Evolutionary conservation across 2,113 vertebrate species (phyloP).

Genomic region (Galeopterus variegatus): DNA sequence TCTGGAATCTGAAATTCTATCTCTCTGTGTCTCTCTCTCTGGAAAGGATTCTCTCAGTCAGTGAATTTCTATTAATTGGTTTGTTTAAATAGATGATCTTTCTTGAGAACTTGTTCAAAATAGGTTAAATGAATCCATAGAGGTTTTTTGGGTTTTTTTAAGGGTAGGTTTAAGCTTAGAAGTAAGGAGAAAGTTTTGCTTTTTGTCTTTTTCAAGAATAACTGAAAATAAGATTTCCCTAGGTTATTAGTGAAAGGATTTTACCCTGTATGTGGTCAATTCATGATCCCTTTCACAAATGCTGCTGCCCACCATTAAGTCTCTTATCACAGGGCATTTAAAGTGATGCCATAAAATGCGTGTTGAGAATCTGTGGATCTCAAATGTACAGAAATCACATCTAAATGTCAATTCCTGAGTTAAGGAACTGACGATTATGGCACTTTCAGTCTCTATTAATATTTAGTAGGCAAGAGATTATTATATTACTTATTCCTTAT

Average conservation of each 20-base stretch:
- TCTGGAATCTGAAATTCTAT: conserved; percentile 27
- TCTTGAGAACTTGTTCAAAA: conserved; percentile 55
- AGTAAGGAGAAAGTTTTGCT: conserved; percentile 29
- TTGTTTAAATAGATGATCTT: conserved; percentile 58
- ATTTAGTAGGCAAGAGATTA: conserved; percentile 67
- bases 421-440: conserved; percentile 77
- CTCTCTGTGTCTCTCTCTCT: background rate
- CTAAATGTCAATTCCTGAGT: conserved; percentile 75
- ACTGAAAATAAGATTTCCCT: conserved; percentile 4
- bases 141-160: conserved; percentile 23
- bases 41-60: conserved; percentile 59
- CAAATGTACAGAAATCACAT: conserved; percentile 69
- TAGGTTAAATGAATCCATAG: conserved; percentile 9
- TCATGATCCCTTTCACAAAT: conserved; percentile 37
- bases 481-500: conserved; percentile 56
- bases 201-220: conserved; percentile 34
- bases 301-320: conserved; percentile 82
- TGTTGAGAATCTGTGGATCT: conserved; percentile 77
- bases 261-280: background rate
- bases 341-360: conserved; percentile 69
- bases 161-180: conserved; percentile 52
- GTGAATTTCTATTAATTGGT: conserved; percentile 53
- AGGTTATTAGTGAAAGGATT: background rate
- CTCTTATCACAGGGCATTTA: conserved; percentile 81
- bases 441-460: conserved; percentile 78